Base-by-base conservation (phyloP, 2,113 vertebrate genomes). In the Spilogale gracilis region DNA sequence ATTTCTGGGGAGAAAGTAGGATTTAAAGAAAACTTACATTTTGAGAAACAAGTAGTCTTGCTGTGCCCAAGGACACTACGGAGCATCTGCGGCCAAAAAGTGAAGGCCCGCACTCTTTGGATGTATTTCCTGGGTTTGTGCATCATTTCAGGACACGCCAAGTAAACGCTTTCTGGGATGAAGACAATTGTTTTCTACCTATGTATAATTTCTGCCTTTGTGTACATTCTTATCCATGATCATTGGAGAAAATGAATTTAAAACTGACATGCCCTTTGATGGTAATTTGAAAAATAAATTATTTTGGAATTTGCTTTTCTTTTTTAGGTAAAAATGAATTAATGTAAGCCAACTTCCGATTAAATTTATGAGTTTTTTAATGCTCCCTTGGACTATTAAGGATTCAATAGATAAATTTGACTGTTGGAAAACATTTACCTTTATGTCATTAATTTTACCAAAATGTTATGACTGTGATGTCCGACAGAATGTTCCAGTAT, bases 21-120 rank as follows among this genome's bases (percentile, higher is more conserved):
- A 81, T 92, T 92, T 92, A 85, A 96, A 89, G 56, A 87, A 95
- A 91, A 84, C 30, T 65, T 93, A 58, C 73, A 60, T 97, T 74
- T 30, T 56, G 30, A 89, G 20, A 12, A 65, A 54, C 6, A 69
- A 32, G 81, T 91, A 45, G 48, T 14, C 50, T 50, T 30, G 27
- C 14, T 71, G 5, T 67, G 23, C n/a, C 48, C 82, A 56, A 88
- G 82, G 89, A 81, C 45, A 45, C 48, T 5, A 21, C 67, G 9
- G 45, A 89, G 92, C 93, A 69, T 87, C 82, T 92, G 65, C 58
- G 91, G 83, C 80, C 80, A 87, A 25, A 11, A 56, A 93, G n/a
- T 76, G 32, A 50, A 86, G 58, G 11, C 20, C 6, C 10, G 3
- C 3, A 74, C 20, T 73, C 61, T 76, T 94, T 76, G 83, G 38